Conservation (phyloP, 2,797 vertebrate genomes). For the Channa striata region DNA sequence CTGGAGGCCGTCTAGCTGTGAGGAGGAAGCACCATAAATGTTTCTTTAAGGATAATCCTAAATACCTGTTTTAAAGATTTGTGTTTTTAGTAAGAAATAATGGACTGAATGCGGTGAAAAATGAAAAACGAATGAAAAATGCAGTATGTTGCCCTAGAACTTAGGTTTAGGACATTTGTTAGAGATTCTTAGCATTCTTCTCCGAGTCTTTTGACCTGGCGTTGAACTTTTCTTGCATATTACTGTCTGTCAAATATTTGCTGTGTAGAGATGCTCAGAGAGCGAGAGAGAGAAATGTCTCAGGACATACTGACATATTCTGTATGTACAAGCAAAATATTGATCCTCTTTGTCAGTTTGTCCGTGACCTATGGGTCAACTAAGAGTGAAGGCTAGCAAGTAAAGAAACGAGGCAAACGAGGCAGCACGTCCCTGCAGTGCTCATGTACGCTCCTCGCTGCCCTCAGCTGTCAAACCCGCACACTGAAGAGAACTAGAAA, state of each 20-base stretch:
- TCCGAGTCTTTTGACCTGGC: slow-evolving; percentile 15
- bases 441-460: slow-evolving; percentile 22
- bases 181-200: too few species aligned
- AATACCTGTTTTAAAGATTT: too few species aligned
- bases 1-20: too few species aligned
- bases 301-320: slow-evolving; percentile 35
- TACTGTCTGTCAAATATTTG: slow-evolving; percentile 20
- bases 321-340: slow-evolving; percentile 10
- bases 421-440: slow-evolving; percentile 8
- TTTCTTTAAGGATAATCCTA: too few species aligned
- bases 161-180: not conserved
- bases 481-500: slow-evolving; percentile 4
- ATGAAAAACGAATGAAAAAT: not conserved
- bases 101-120: not conserved
- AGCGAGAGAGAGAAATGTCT: slow-evolving; percentile 29
- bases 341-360: slow-evolving; percentile 22
- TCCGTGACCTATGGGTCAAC: slow-evolving; percentile 49
- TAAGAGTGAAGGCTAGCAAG: slow-evolving; percentile 28
- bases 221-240: slow-evolving; percentile 15
- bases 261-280: not conserved
- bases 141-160: not conserved
- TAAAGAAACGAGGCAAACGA: slow-evolving; percentile 5
- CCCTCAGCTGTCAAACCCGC: slow-evolving; percentile 47
- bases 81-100: not conserved
- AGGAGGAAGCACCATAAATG: too few species aligned